phyloP scores from a whole-genome alignment of 2,797 vertebrate species.

The Phrynocephalus guinanensis region DNA sequence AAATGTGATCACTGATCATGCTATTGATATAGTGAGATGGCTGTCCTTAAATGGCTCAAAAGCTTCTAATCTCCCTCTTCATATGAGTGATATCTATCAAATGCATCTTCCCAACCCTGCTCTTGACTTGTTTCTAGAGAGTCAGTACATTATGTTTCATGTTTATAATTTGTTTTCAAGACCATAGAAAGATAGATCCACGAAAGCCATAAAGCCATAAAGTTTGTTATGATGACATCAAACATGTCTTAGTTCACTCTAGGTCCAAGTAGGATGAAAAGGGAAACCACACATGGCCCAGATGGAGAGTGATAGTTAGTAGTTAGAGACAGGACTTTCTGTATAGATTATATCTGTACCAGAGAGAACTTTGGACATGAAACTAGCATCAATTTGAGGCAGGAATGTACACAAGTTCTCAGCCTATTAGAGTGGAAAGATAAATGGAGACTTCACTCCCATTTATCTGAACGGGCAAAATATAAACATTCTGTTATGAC shows the following conservation, averaged over 20 bases:
- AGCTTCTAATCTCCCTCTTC: background rate
- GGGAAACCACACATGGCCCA: background rate
- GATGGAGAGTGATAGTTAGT: background rate
- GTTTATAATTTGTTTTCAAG: background rate
- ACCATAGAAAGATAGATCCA: background rate
- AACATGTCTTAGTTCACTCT: background rate
- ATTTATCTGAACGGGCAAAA: slow-evolving; percentile 65
- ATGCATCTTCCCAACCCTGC: no score
- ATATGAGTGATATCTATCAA: background rate
- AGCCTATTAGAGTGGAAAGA: slow-evolving; percentile 61
- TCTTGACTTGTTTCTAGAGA: background rate
- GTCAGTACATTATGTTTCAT: background rate
- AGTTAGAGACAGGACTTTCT: slow-evolving; percentile 32
- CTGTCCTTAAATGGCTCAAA: background rate
- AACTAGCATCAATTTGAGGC: slow-evolving; percentile 54
- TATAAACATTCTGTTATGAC: slow-evolving; percentile 61
- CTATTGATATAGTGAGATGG: background rate
- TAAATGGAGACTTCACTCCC: slow-evolving; percentile 55
- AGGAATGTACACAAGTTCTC: slow-evolving; percentile 61
- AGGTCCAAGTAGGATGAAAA: background rate
- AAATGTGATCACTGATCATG: background rate
- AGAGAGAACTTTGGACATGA: slow-evolving; percentile 29
- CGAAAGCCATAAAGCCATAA: background rate
- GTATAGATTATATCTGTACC: slow-evolving; percentile 29
- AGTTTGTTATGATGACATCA: background rate